Percentiles rank a stretch among this genome's conserved stretches.
phyloP scores from a whole-genome alignment of 1,140 invertebrate genomes.

The Drosophila miranda region DNA sequence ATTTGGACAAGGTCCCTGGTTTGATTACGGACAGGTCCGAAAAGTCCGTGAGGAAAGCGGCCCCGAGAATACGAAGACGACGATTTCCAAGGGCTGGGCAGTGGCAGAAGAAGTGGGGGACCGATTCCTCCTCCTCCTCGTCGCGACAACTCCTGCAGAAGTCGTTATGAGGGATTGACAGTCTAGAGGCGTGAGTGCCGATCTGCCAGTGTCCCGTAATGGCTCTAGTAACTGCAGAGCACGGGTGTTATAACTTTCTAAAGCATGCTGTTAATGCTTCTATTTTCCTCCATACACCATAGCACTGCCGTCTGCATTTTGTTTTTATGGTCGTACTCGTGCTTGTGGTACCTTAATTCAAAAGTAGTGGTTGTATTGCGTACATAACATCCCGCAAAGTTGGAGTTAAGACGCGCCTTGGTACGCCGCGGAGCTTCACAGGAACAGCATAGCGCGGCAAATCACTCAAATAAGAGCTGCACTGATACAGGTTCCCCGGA shows the following conservation, averaged over 20 bases:
- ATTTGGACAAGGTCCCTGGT: no score
- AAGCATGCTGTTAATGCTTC: conserved; percentile 64
- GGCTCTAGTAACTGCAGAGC: no score
- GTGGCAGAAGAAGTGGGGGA: no score
- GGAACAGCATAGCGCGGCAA: conserved; percentile 58
- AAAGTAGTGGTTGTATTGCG: conserved; percentile 41
- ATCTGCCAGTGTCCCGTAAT: no score
- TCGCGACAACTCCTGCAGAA: no score
- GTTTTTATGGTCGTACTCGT: conserved; percentile 28
- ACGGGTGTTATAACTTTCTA: conserved; percentile 43
- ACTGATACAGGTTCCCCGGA: conserved; percentile 49
- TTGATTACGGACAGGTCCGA: no score
- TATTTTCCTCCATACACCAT: conserved; percentile 42
- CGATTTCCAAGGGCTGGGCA: no score
- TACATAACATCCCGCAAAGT: conserved; percentile 59
- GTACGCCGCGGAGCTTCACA: conserved; percentile 61
- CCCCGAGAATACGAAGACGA: no score
- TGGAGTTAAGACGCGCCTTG: conserved; percentile 41
- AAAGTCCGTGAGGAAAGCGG: no score
- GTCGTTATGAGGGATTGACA: no score
- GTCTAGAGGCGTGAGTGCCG: no score
- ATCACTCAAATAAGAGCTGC: conserved; percentile 30
- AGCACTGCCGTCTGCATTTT: conserved; percentile 54
- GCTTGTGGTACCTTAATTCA: conserved; percentile 46
- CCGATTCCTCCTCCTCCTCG: no score